Evolutionary conservation across 2,113 vertebrate genomes (phyloP), one percentile per base, ranked within the genome.

Genomic region (Tautogolabrus adspersus): DNA sequence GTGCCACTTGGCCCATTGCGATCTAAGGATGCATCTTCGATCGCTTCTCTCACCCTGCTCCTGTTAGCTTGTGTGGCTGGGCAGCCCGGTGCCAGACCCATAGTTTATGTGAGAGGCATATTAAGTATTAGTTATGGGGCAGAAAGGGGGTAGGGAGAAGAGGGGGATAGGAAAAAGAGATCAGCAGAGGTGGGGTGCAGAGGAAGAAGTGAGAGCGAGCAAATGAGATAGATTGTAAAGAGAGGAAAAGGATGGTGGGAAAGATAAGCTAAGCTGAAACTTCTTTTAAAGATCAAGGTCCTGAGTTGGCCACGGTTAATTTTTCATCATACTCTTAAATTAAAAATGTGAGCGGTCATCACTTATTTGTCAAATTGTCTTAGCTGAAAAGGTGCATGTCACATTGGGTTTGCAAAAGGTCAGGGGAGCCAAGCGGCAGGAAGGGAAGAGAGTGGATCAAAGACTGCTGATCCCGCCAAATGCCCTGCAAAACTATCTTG

Each of bases 321-420:
- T 93, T 94, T 95, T 94, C 80, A 95, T 94, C 81, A 73, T 67
- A 60, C 87, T 88, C 22, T 72, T 94, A 92, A 94, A 95, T 95
- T 89, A 93, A 93, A 94, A 95, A 95, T 95, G 93, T 91, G 93
- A 90, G 74, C 64, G 84, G 92, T 93, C 94, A 94, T 95, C 91
- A 92, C 87, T 94, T 94, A 94, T 94, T 94, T 94, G 94, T 94
- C 93, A 94, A 86, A 92, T 88, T 87, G 77, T 89, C 89, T 91
- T 60, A 51, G 87, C 76, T 87, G 81, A 83, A 89, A 93, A 87
- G 84, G 88, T 72, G 82, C 79, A 92, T 77, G 90, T 93, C 93
- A 93, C 90, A 86, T 89, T 66, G 74, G 84, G 86, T 93, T 94
- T 93, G 83, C 79, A 11, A 87, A 92, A 92, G 90, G 77, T 91